Evolutionary conservation across 2,888 invertebrate species (phyloP).

Genomic region (Torymus aiolomorphi): DNA sequence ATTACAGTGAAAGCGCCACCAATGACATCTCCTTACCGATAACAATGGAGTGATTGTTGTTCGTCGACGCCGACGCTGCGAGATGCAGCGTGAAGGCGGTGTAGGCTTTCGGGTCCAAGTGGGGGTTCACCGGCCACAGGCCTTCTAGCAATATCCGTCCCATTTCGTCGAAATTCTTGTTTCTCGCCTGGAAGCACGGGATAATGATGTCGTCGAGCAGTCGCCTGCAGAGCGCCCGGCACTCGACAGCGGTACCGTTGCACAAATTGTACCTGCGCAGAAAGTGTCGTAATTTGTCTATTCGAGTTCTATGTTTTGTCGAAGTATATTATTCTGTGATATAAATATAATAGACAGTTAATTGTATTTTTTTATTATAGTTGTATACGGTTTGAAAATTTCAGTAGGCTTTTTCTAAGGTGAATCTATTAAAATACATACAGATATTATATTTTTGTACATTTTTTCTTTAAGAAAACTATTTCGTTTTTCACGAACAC

Average conservation of each 20-base stretch:
- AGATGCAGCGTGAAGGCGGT: slow-evolving; percentile 79
- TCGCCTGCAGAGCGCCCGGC: slow-evolving; percentile 78
- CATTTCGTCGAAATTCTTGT: slow-evolving; percentile 82
- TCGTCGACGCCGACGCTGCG: slow-evolving; percentile 70
- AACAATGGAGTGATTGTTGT: slow-evolving; percentile 70
- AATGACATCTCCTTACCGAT: slow-evolving; percentile 62
- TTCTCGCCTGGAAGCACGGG: slow-evolving; percentile 80
- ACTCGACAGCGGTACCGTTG: slow-evolving; percentile 80
- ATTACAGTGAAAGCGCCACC: too few relatives aligned
- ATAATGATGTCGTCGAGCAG: slow-evolving; percentile 79
- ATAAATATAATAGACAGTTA: too few relatives aligned
- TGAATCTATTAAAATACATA: too few relatives aligned
- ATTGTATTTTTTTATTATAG: too few relatives aligned
- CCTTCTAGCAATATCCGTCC: slow-evolving; percentile 81
- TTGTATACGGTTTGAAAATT: too few relatives aligned
- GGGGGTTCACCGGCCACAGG: slow-evolving; percentile 83
- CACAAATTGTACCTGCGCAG: slow-evolving; percentile 83
- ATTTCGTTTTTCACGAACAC: too few relatives aligned
- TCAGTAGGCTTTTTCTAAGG: too few relatives aligned
- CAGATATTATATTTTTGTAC: too few relatives aligned
- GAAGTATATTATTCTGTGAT: not conserved
- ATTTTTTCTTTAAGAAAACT: too few relatives aligned
- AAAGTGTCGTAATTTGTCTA: too few relatives aligned
- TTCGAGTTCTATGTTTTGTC: not conserved
- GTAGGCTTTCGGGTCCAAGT: slow-evolving; percentile 79